Evolutionary conservation across 2,888 invertebrate species (phyloP).

Genomic region (Hypercompe scribonia): DNA sequence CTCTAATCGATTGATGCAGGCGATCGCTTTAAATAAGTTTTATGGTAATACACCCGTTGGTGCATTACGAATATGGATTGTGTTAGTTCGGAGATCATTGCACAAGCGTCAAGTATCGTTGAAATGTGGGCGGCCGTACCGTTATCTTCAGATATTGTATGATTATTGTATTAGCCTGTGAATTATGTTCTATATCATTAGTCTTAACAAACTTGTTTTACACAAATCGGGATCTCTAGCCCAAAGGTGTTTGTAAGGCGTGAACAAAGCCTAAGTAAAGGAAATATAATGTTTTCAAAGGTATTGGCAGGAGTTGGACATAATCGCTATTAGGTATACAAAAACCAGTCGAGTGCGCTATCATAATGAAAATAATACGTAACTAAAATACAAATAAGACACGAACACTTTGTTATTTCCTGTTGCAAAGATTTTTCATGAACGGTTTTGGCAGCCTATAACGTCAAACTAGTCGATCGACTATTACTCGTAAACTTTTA

Average conservation of each 20-base stretch:
- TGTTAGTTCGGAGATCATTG: slow-evolving; percentile 69
- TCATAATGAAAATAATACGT: no score
- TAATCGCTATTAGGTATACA: no score
- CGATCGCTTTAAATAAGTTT: slow-evolving; percentile 70
- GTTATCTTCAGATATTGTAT: slow-evolving; percentile 53
- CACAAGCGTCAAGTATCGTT: slow-evolving; percentile 73
- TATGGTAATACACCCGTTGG: slow-evolving; percentile 75
- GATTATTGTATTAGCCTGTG: slow-evolving; percentile 28
- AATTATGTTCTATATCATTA: slow-evolving; percentile 37
- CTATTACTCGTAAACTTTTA: no score
- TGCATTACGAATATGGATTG: slow-evolving; percentile 65
- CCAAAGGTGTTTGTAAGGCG: not conserved
- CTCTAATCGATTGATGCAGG: slow-evolving; percentile 42
- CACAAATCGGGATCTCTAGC: not conserved
- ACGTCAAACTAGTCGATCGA: no score
- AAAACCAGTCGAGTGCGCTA: no score
- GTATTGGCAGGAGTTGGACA: no score
- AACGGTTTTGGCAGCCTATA: no score
- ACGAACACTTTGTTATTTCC: no score
- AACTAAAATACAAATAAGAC: no score
- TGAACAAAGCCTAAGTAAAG: no score
- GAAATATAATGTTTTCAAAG: no score
- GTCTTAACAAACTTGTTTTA: not conserved
- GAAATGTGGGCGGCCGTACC: slow-evolving; percentile 67
- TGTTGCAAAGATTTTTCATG: no score